phyloP scores from a whole-genome alignment of 2,797 vertebrate genomes.

The Platalea minor region DNA sequence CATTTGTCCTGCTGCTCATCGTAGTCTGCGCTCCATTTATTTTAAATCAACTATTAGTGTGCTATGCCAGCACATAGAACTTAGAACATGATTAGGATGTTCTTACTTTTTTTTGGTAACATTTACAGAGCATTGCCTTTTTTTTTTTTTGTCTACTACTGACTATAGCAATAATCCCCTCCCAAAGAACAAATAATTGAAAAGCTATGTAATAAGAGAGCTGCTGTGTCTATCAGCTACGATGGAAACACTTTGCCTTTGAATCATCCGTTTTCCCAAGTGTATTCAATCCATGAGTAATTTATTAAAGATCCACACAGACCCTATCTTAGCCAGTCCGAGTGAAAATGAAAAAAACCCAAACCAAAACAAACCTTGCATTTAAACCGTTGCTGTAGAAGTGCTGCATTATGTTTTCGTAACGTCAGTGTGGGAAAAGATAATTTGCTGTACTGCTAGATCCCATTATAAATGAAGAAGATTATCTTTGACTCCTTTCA shows the following conservation, averaged over 20 bases:
- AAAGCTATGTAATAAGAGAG: background rate
- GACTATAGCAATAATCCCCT: background rate
- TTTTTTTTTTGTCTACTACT: background rate
- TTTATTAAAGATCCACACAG: background rate
- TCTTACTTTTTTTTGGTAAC: background rate
- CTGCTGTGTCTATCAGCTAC: background rate
- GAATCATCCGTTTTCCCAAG: constrained; percentile 29
- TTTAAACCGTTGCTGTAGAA: background rate
- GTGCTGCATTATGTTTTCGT: background rate
- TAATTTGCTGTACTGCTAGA: background rate
- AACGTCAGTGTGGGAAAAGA: background rate
- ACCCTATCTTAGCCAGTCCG: background rate
- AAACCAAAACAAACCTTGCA: background rate
- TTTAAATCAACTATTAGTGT: background rate
- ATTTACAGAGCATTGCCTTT: background rate
- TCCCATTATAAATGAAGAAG: constrained; percentile 1
- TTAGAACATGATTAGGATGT: background rate
- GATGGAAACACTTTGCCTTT: constrained; percentile 22
- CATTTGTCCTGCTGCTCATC: background rate
- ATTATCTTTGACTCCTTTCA: constrained; percentile 8
- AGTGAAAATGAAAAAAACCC: background rate
- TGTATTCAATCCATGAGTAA: constrained; percentile 21
- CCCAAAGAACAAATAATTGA: background rate
- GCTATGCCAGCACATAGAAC: background rate
- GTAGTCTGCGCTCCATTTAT: background rate